phyloP scores from a whole-genome alignment of 2,113 vertebrate genomes.

The Erpornis zantholeuca region DNA sequence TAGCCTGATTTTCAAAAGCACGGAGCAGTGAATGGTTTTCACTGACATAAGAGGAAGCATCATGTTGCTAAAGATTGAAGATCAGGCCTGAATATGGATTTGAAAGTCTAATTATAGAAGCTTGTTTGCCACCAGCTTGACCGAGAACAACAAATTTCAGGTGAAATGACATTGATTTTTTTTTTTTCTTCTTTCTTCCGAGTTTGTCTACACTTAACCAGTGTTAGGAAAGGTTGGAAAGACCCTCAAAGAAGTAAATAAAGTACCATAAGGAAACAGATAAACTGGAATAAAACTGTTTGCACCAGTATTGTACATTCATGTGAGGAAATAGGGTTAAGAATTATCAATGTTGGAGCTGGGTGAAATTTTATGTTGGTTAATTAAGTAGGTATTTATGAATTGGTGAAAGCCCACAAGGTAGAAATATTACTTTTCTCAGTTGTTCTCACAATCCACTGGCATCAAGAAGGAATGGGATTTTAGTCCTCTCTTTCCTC shows the following conservation, averaged over 20 bases:
- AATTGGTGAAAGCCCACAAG: neutral
- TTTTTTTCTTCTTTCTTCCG: neutral
- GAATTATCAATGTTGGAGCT: neutral
- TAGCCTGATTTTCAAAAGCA: conserved; percentile 22
- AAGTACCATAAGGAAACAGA: neutral
- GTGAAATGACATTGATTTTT: conserved; percentile 35
- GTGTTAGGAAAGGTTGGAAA: neutral
- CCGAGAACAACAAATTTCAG: conserved; percentile 20
- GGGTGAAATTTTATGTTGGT: neutral
- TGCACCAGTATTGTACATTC: rapidly evolving
- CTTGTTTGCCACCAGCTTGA: conserved; percentile 27
- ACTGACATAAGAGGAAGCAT: conserved; percentile 38
- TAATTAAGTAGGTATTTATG: neutral
- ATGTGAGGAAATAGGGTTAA: neutral
- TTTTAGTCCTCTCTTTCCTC: neutral
- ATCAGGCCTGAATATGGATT: conserved; percentile 47
- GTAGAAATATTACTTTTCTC: neutral
- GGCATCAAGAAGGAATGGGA: neutral
- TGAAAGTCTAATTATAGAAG: conserved; percentile 52
- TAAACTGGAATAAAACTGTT: neutral
- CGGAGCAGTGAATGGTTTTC: neutral
- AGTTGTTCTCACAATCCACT: neutral
- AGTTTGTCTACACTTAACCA: neutral
- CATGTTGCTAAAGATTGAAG: conserved; percentile 20
- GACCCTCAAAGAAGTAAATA: neutral